Base-by-base conservation (phyloP, 2,888 invertebrate genomes). In the Allacma fusca region DNA sequence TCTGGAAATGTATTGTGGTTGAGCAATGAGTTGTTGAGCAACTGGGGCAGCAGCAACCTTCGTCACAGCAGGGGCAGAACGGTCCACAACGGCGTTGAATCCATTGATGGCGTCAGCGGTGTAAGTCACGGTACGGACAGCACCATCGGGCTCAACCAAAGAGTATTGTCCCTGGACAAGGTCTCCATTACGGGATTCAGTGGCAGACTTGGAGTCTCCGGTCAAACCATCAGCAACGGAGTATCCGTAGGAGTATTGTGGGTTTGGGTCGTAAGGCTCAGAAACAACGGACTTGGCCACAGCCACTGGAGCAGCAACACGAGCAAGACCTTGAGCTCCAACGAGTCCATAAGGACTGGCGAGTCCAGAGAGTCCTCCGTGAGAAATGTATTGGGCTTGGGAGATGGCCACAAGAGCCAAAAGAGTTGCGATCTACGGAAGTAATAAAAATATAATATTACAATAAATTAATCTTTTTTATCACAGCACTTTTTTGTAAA, bases 231-330 rank as follows among this genome's bases (percentile, higher is more conserved):
- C 80, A 26, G 64, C 26, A 40, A 78, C 67, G 28, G 71, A 68
- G 74, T 80, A 78, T 40, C 78, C 78, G 77, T 79, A 80, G 73
- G 44, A 72, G 79, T 80, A 80, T 75, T 77, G 77, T 77, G 80
- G 80, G 73, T 80, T 67, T 26, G 80, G 79, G 77, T 80, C 80
- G 44, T 69, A 77, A 24, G 80, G 80, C 40, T 78, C 80, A 34
- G 34, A 4, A 43, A 67, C 70, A 64, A 72, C 77, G 9, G 9
- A 4, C n/a, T n/a, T n/a, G 19, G 72, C 77, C 12, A 68, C 64
- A 23, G 76, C 79, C 4, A 34, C 5, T 4, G 34, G 34, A 34
- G 34, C 34, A 34, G 34, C 34, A 34, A 34, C 34, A 34, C 34
- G 34, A 9, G 34, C 34, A 34, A 34, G 34, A 34, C 34, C 34